These are phyloP conservation scores for Metallyticus violacea DNA, from an alignment of 2,888 invertebrate species.

Conservation along the genomic window DNA sequence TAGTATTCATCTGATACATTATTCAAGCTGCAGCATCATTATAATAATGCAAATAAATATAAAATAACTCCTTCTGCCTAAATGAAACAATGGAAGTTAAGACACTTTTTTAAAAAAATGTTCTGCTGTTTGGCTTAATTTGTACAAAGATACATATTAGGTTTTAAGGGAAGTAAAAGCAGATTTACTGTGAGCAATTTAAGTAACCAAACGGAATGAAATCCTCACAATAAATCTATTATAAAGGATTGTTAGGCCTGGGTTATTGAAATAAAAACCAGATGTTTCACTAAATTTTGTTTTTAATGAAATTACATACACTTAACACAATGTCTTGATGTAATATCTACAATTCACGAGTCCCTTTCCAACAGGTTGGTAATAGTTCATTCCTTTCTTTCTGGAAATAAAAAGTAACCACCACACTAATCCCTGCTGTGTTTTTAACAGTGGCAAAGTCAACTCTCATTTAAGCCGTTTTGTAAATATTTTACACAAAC, in stretches of 20 bases:
- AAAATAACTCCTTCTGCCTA: not conserved
- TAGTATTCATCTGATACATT: no score
- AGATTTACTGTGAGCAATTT: not conserved
- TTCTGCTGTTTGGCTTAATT: not conserved
- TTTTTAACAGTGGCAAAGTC: no score
- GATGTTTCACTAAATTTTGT: conserved; percentile 1
- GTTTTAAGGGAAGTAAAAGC: not conserved
- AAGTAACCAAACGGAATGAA: not conserved
- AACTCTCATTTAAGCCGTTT: not conserved
- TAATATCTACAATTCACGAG: not conserved
- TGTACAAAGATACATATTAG: no score
- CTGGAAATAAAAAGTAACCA: not conserved
- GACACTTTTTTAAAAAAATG: not conserved
- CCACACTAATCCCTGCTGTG: not conserved
- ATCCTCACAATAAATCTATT: not conserved
- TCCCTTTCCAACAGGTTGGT: not conserved
- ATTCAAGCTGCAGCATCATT: no score
- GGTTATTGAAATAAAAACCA: not conserved
- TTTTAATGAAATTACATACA: conserved; percentile 22
- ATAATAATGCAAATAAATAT: no score
- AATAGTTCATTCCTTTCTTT: not conserved
- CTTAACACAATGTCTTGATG: conserved; percentile 16
- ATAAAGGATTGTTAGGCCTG: not conserved
- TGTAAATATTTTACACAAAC: not conserved
- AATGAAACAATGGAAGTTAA: not conserved